Evolutionary conservation across 2,888 invertebrate genomes (phyloP), one percentile per base, ranked within the genome.

Genomic region (Amphipoea oculea): DNA sequence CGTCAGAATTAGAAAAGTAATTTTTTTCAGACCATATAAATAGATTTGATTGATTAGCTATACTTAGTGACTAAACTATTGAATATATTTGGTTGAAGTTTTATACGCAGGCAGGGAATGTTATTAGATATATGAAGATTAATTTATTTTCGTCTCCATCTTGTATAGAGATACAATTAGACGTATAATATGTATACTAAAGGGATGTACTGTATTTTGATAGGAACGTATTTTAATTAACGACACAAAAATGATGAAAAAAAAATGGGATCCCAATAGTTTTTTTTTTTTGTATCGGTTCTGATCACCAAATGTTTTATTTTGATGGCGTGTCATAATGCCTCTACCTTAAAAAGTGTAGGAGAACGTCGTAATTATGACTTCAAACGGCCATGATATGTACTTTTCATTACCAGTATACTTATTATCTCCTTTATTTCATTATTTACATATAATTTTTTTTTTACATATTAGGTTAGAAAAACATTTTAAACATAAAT

Each of bases 141-240:
- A 12, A 48, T 48, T 14, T 48, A 48, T 14, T 48, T 12, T 48
- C 11, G 48, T 48, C 48, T 48, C 14, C 48, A 48, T 48, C 48
- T 48, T 48, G 48, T 48, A 48, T 66, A 48, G 65, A 81, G n/a
- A 62, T 45, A 45, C 20, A 54, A 71, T 79, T 66, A 73, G 48
- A 81, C 17, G 29, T 40, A 48, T 29, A 66, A 36, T n/a, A 60
- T 51, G n/a, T 60, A 29, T 60, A 14, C n/a, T 29, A 12, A 29
- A 60, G n/a, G n/a, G 14, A 12, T 60, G n/a, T 60, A n/a, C n/a
- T 12, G n/a, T n/a, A n/a, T 60, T 60, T 60, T 12, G n/a, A n/a
- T 12, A 42, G 11, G 57, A 40, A 45, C 7, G 12, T 51, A 65
- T 20, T 40, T 63, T 29, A 29, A 23, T 2, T 6, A 69, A 29